Conservation (phyloP, 2,888 invertebrate species). For the Stenotaenia linearis region DNA sequence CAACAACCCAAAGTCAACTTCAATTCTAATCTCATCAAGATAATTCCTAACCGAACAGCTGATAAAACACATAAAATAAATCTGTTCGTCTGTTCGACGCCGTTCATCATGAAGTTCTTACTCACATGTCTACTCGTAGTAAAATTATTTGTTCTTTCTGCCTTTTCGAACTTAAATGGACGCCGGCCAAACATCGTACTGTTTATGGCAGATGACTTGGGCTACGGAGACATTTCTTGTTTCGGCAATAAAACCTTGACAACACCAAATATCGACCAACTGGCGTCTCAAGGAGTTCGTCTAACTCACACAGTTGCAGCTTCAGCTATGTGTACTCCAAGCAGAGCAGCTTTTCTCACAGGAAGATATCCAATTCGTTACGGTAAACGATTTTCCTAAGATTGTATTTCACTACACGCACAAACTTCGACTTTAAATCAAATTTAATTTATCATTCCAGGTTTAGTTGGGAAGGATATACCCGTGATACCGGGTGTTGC, state of each 20-base stretch:
- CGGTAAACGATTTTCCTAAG: too few relatives aligned
- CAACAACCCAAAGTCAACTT: too few relatives aligned
- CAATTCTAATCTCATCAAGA: too few relatives aligned
- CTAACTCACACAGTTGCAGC: constrained; percentile 16
- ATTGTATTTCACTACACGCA: too few relatives aligned
- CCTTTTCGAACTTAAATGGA: not conserved
- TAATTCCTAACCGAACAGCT: too few relatives aligned
- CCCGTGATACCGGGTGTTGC: constrained; percentile 28
- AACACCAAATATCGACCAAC: constrained; percentile 49
- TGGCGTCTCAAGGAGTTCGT: constrained; percentile 17
- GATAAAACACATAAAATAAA: too few relatives aligned
- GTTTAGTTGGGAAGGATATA: not conserved
- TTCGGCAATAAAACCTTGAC: constrained; percentile 50
- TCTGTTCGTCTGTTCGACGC: too few relatives aligned
- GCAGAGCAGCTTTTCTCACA: constrained; percentile 28
- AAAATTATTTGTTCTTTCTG: too few relatives aligned
- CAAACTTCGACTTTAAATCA: too few relatives aligned
- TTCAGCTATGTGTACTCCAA: constrained; percentile 10
- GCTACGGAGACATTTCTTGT: constrained; percentile 49
- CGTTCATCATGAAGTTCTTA: not conserved
- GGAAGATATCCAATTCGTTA: constrained; percentile 44
- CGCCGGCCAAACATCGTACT: constrained; percentile 50
- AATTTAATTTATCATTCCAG: too few relatives aligned
- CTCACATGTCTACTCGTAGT: not conserved
- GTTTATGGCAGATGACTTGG: constrained; percentile 53